Evolutionary conservation across 2,797 vertebrate genomes (phyloP).

Genomic region (Phoeniculus purpureus): DNA sequence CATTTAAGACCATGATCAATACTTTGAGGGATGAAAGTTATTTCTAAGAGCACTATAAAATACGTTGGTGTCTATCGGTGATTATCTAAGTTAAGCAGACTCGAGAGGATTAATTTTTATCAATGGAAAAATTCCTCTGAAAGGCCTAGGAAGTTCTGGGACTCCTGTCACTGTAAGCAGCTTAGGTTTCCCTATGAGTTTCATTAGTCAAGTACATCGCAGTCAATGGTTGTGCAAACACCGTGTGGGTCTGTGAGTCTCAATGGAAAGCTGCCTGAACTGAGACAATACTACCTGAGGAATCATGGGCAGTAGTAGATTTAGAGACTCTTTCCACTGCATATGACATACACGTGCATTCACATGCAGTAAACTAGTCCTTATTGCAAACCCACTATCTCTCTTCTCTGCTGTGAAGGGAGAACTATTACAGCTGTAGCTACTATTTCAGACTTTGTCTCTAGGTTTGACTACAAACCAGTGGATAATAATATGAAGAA

Average conservation of each 20-base stretch:
- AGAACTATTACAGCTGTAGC: not conserved
- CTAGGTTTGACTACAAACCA: not conserved
- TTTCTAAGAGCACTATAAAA: not conserved
- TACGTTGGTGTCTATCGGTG: not conserved
- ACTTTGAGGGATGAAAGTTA: not conserved
- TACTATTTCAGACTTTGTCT: not conserved
- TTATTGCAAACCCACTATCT: not conserved
- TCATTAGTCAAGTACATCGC: not conserved
- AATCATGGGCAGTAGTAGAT: not conserved
- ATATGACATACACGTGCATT: not conserved
- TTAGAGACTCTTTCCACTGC: not conserved
- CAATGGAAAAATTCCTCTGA: not conserved
- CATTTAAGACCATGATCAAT: not conserved
- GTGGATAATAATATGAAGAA: not conserved
- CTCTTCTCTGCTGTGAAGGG: not conserved
- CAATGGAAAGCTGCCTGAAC: not conserved
- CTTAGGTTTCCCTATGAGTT: fast-evolving
- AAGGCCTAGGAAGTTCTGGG: not conserved
- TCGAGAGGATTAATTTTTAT: not conserved
- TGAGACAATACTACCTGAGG: not conserved
- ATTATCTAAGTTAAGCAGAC: not conserved
- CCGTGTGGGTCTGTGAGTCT: not conserved
- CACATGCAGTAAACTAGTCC: not conserved
- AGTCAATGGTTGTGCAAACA: not conserved
- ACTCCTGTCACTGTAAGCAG: not conserved